Evolutionary conservation across 35 echinoderm and acorn worm species (phyloP), one percentile per base, ranked within the genome.

Genomic region (Amphiura filiformis): DNA sequence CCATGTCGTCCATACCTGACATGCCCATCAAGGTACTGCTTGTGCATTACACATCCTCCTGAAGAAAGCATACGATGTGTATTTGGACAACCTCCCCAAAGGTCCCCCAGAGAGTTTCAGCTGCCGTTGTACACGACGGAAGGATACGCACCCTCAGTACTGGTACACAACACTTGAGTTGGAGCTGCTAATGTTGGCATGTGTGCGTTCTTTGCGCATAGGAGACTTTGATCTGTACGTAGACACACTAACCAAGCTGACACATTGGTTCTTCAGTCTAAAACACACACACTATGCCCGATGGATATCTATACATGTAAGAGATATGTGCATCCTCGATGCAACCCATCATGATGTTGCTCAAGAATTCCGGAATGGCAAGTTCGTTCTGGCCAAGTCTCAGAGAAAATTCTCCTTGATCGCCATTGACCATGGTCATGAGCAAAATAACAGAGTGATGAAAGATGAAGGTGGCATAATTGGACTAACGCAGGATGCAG

Each of bases 231-330:
- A 86, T 39, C 32, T 90, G 82, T 90, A 90, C 35, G 39, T 85
- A 34, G 56, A 86, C 26, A 76, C 88, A 76, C n/a, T 90, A 12
- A 85, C 82, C 13, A 39, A 86, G 39, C 38, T 84, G 37, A 56
- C 65, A 38, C 88, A 81, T 37, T 90, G 88, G n/a, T n/a, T 84
- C 64, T 90, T 90, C 49, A 56, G 36, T 37, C 88, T 86, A 12
- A 37, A 90, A 47, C 88, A 90, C 75, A 86, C 34, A 26, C 44
- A 90, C 37, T 90, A 86, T 22, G 88, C 88, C 61, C 44, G 41
- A 32, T 90, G 88, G 81, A 90, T 85, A 3, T 70, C 83, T 23
- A 32, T 78, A 31, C 83, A 85, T 65, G 3, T 75, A 18, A n/a
- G 83, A 85, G 47, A 78, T 75, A 85, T 85, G 44, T 17, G 42